Evolutionary conservation across 2,888 invertebrate genomes (phyloP).

Genomic region (Coronaproctus castanopsis): DNA sequence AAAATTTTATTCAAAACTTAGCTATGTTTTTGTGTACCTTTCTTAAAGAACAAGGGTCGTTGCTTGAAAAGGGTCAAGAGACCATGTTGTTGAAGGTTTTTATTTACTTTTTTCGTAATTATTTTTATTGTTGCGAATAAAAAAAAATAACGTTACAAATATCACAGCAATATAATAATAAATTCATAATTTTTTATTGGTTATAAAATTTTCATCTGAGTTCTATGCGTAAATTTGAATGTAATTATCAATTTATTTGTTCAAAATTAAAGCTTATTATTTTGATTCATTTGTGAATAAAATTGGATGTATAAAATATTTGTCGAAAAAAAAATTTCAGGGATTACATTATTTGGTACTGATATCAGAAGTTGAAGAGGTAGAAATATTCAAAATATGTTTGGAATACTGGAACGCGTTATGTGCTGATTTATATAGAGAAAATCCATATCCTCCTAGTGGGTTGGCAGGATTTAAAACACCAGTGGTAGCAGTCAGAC

Average conservation of each 20-base stretch:
- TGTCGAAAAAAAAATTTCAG: conserved; percentile 17
- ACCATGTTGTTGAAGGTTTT: conserved; percentile 47
- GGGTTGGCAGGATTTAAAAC: conserved; percentile 23
- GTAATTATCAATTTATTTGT: too few species aligned
- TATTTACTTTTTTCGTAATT: conserved; percentile 1
- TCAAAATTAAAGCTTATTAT: too few species aligned
- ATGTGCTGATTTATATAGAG: conserved; percentile 77
- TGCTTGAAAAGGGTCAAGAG: conserved; percentile 60
- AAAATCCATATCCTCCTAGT: conserved; percentile 32
- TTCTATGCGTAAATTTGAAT: too few species aligned
- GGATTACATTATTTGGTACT: conserved; percentile 69
- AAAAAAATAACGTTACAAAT: too few species aligned
- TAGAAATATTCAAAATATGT: conserved; percentile 98
- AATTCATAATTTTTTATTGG: too few species aligned
- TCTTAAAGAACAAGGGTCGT: conserved; percentile 81
- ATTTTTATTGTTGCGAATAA: not conserved
- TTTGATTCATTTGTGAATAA: too few species aligned
- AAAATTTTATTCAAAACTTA: conserved; percentile 95
- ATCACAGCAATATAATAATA: too few species aligned
- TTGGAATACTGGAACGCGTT: conserved; percentile 96
- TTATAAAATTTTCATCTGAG: too few species aligned
- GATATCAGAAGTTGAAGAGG: conserved; percentile 95
- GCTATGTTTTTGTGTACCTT: conserved; percentile 93
- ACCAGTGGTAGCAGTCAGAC: conserved; percentile 29
- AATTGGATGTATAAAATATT: not conserved